These are phyloP conservation scores for Clarias macrocephalus DNA, from an alignment of 2,113 vertebrate genomes.

Conservation along the genomic window DNA sequence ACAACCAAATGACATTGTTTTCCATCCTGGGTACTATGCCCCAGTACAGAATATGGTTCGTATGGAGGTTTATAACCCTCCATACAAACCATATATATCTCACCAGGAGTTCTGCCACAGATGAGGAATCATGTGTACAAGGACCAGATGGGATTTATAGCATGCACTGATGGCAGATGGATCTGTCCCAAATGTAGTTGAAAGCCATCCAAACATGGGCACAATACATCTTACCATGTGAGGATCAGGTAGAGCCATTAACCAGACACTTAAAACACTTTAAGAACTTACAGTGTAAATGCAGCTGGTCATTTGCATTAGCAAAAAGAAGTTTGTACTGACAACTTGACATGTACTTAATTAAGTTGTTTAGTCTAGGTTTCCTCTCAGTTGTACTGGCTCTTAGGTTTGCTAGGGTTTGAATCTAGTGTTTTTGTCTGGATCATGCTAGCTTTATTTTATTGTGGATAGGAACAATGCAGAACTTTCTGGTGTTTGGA, in stretches of 20 bases:
- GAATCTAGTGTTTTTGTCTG: constrained; percentile 23
- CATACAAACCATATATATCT: constrained; percentile 56
- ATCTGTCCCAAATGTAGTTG: constrained; percentile 63
- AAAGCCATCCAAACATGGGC: constrained; percentile 59
- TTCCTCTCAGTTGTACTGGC: constrained; percentile 53
- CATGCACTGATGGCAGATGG: constrained; percentile 54
- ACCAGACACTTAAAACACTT: constrained; percentile 47
- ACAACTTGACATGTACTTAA: constrained; percentile 60
- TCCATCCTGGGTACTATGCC: constrained; percentile 20
- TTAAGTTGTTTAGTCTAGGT: constrained; percentile 69
- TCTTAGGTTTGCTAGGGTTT: constrained; percentile 35
- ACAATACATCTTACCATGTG: constrained; percentile 58
- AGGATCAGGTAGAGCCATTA: constrained; percentile 55
- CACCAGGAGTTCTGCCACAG: constrained; percentile 59
- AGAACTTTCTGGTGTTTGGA: constrained; percentile 47
- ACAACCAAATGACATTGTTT: neutral
- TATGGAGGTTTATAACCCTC: constrained; percentile 53
- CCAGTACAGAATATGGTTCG: too few species aligned
- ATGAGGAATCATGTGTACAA: constrained; percentile 44
- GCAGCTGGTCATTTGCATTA: constrained; percentile 51
- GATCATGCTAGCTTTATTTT: constrained; percentile 1
- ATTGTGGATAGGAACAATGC: constrained; percentile 35
- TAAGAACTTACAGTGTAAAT: constrained; percentile 30
- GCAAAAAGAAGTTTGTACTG: constrained; percentile 43
- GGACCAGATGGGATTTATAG: constrained; percentile 49